Evolutionary conservation across 2,888 invertebrate species (phyloP), one percentile per base, ranked within the genome.

Genomic region (Callimorpha dominula): DNA sequence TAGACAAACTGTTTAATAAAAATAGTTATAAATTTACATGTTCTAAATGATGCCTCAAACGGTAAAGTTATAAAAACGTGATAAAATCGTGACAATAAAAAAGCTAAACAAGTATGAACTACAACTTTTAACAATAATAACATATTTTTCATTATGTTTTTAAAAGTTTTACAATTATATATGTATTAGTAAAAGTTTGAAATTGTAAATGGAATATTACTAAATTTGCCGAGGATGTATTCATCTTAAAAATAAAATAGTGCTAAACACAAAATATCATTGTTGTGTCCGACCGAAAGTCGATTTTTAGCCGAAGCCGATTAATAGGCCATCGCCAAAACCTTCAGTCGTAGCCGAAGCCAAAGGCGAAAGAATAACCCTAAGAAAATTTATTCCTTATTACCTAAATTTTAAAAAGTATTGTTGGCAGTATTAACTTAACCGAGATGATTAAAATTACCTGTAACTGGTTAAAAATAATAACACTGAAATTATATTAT

Each of bases 11-110:
- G 72, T 78, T 52, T 78, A 75, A 70, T 73, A 75, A 77, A 77
- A 75, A 76, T 80, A 77, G 74, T 57, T 69, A 71, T 76, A 83
- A 74, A 77, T 80, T 69, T 74, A 78, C 77, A 60, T 81, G 74
- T 77, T 74, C 67, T 76, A 76, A 77, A 68, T 74, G 76, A 83
- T 82, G 83, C 75, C 77, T 74, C 68, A 71, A 82, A 87, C 80
- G 81, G 82, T 82, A 71, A 77, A 68, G 31, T 68, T 74, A 43
- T 43, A 43, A 43, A 8, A 65, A 57, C n/a, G 31, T 54, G 81
- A 84, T 82, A 9, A 74, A 78, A 83, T 80, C 78, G 82, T 77
- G 43, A 64, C 46, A 72, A 69, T 65, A 65, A 57, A 68, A 71
- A 46, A 42, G 8, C 31, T 65, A 46, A 65, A 65, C 52, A 70